A percentile compares a stretch with the other conserved stretches of the same genome.
Evolutionary conservation across 2,797 vertebrate genomes (phyloP).

Genomic region (Dryobates pubescens): DNA sequence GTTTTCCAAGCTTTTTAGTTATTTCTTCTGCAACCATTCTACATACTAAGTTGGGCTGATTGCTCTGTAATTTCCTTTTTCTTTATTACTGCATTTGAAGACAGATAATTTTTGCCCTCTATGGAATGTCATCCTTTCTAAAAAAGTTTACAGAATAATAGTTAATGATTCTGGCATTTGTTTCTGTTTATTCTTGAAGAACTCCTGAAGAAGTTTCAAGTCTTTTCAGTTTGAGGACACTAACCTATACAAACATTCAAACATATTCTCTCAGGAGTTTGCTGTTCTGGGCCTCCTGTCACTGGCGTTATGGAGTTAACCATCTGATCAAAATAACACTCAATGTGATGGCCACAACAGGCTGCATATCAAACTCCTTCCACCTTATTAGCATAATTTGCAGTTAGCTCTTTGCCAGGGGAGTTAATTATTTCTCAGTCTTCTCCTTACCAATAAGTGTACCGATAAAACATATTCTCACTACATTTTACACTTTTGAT

Average conservation of each 20-base stretch:
- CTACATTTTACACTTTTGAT: background rate
- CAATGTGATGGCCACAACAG: background rate
- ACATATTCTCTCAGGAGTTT: background rate
- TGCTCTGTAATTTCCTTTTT: slow-evolving; percentile 33
- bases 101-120: slow-evolving; percentile 31
- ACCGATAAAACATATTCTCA: background rate
- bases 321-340: background rate
- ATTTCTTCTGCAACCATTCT: background rate
- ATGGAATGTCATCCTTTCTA: background rate
- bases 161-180: background rate
- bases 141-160: background rate
- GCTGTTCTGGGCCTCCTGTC: background rate
- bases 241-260: background rate
- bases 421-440: background rate
- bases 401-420: background rate
- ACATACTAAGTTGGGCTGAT: background rate
- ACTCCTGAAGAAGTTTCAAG: background rate
- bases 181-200: slow-evolving; percentile 13
- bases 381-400: background rate
- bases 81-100: background rate
- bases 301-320: background rate
- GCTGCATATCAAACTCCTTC: background rate
- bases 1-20: slow-evolving; percentile 16
- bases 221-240: background rate
- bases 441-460: background rate